A percentile compares a stretch with the other conserved stretches of the same genome.
phyloP scores from a whole-genome alignment of 2,888 invertebrate genomes.

The Saturnia japonica region DNA sequence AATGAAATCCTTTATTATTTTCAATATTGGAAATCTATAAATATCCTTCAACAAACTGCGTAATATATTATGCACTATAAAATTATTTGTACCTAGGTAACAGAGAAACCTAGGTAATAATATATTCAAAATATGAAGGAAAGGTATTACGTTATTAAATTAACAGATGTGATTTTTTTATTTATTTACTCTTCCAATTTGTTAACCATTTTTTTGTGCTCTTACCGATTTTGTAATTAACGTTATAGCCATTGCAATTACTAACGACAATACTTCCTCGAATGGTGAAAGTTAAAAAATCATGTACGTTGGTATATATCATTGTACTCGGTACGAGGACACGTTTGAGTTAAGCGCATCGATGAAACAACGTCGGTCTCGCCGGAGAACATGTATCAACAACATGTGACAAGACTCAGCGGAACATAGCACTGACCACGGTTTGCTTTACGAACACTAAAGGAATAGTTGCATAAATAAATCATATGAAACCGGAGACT shows the following conservation, averaged over 20 bases:
- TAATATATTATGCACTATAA: too few species aligned
- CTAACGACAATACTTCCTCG: slow-evolving; percentile 60
- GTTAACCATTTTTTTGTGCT: slow-evolving; percentile 16
- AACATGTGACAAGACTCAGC: slow-evolving; percentile 49
- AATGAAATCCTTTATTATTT: background rate
- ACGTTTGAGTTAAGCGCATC: slow-evolving; percentile 65
- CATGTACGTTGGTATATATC: slow-evolving; percentile 62
- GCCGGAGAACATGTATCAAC: slow-evolving; percentile 46
- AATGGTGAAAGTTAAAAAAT: slow-evolving; percentile 63
- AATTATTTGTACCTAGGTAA: too few species aligned
- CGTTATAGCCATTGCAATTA: slow-evolving; percentile 42
- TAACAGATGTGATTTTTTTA: slow-evolving; percentile 14
- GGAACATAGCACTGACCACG: slow-evolving; percentile 1
- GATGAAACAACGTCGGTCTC: slow-evolving; percentile 53
- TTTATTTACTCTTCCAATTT: slow-evolving; percentile 11
- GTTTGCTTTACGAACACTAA: background rate
- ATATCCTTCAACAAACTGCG: background rate
- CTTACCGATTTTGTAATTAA: slow-evolving; percentile 22
- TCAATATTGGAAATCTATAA: background rate
- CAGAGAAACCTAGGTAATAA: too few species aligned
- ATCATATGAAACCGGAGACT: background rate
- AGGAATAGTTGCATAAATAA: background rate
- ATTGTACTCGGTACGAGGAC: slow-evolving; percentile 58
- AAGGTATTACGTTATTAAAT: background rate
- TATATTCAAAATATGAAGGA: too few species aligned